These are phyloP conservation scores for Drosophila antonietae DNA, from an alignment of 2,888 invertebrate genomes.

Conservation along the genomic window DNA sequence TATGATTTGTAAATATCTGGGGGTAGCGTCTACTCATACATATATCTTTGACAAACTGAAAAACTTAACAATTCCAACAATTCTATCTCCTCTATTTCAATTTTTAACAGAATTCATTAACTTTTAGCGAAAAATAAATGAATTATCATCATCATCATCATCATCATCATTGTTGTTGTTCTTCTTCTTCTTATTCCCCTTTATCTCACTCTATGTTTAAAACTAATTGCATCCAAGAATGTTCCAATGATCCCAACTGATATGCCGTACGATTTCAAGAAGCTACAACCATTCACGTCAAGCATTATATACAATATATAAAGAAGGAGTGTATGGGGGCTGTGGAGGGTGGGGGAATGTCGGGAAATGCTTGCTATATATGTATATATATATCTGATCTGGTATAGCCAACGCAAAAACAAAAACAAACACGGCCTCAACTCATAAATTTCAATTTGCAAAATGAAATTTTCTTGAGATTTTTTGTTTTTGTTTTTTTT, in stretches of 20 bases:
- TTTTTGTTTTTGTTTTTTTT: conserved; percentile 19
- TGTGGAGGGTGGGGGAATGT: background rate
- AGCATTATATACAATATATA: conserved; percentile 28
- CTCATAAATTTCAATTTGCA: conserved; percentile 43
- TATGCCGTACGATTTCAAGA: conserved; percentile 72
- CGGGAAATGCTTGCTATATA: conserved; percentile 5
- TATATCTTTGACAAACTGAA: conserved; percentile 3
- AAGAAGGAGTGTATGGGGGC: background rate
- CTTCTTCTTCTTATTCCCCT: background rate
- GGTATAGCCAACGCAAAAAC: conserved; percentile 60
- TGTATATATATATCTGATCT: background rate
- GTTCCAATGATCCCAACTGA: conserved; percentile 74
- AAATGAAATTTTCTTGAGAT: conserved; percentile 44
- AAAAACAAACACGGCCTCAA: conserved; percentile 66
- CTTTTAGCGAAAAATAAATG: conserved; percentile 3
- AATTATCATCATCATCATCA: background rate
- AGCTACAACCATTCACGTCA: conserved; percentile 69
- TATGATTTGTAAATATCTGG: conserved; percentile 22
- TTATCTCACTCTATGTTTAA: conserved; percentile 8
- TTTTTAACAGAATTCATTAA: conserved; percentile 10
- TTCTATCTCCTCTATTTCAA: background rate
- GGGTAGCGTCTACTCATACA: conserved; percentile 14
- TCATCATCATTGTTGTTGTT: background rate
- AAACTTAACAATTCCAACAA: conserved; percentile 10
- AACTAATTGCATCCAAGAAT: conserved; percentile 40